Evolutionary conservation across 2,113 vertebrate genomes (phyloP).

Genomic region (Hylia prasina): DNA sequence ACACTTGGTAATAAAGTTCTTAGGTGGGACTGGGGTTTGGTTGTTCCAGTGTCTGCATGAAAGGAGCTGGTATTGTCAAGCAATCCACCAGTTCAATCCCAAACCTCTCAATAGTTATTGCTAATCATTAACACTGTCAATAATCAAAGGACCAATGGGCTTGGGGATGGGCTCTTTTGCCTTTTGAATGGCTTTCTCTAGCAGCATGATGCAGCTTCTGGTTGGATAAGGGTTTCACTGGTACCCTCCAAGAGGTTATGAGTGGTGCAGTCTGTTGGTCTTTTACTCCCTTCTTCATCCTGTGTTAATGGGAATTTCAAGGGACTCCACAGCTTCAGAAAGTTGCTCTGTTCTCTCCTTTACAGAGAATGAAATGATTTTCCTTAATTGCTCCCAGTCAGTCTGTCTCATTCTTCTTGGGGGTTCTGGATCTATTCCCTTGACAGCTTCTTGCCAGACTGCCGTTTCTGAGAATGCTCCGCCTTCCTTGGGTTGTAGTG

Average conservation of each 20-base stretch:
- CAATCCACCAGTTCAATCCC: neutral
- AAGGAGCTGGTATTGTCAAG: neutral
- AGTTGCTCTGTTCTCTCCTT: neutral
- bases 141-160: neutral
- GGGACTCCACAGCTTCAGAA: neutral
- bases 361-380: neutral
- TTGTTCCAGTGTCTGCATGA: neutral
- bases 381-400: conserved; percentile 34
- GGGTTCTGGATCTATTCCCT: conserved; percentile 57
- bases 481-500: conserved; percentile 1
- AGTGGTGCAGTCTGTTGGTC: neutral
- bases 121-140: neutral
- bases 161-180: neutral
- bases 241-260: neutral
- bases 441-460: conserved; percentile 46
- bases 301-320: neutral
- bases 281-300: neutral
- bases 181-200: neutral
- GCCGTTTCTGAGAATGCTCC: conserved; percentile 47
- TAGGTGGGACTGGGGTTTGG: neutral
- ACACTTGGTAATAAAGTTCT: neutral
- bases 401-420: conserved; percentile 32
- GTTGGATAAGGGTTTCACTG: neutral
- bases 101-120: neutral
- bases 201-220: neutral